phyloP scores from a whole-genome alignment of 2,797 vertebrate genomes.

The Pygocentrus nattereri region DNA sequence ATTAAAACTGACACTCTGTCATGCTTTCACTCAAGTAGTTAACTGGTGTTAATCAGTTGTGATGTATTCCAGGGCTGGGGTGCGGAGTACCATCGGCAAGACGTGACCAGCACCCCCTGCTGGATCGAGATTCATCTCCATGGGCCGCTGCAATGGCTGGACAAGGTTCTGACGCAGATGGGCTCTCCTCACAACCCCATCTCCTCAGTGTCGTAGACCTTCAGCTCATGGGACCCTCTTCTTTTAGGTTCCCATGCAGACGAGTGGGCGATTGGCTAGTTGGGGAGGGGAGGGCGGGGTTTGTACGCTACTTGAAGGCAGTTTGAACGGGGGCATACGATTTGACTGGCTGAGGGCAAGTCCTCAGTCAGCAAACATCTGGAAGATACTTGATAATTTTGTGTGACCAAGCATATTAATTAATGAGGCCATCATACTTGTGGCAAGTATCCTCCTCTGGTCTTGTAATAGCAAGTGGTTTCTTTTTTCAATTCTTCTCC shows the following conservation, averaged over 20 bases:
- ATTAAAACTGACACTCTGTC: too few species aligned
- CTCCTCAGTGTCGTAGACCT: slow-evolving; percentile 95
- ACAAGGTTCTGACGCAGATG: slow-evolving; percentile 99
- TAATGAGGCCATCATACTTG: slow-evolving; percentile 74
- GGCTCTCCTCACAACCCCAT: slow-evolving; percentile 98
- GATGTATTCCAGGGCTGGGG: slow-evolving; percentile 91
- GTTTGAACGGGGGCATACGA: slow-evolving; percentile 84
- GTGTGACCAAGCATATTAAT: slow-evolving; percentile 94
- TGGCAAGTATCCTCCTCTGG: slow-evolving; percentile 72
- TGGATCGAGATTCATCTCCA: slow-evolving; percentile 99
- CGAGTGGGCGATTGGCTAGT: slow-evolving; percentile 42
- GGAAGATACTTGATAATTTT: slow-evolving; percentile 91
- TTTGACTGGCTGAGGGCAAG: slow-evolving; percentile 58
- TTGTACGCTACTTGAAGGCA: slow-evolving; percentile 89
- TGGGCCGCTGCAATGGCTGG: slow-evolving; percentile 97
- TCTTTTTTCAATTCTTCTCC: slow-evolving; percentile 56
- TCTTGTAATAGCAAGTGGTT: slow-evolving; percentile 64
- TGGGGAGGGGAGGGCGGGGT: slow-evolving; percentile 42
- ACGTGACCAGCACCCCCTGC: slow-evolving; percentile 98
- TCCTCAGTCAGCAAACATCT: slow-evolving; percentile 82
- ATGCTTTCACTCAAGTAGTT: too few species aligned
- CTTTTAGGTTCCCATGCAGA: slow-evolving; percentile 77
- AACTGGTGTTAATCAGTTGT: too few species aligned
- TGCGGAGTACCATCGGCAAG: slow-evolving; percentile 99
- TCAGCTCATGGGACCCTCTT: slow-evolving; percentile 77